Evolutionary conservation across 30 jellyfish, hydroid and myxozoan species (phyloP).

Genomic region (Cassiopea andromeda): DNA sequence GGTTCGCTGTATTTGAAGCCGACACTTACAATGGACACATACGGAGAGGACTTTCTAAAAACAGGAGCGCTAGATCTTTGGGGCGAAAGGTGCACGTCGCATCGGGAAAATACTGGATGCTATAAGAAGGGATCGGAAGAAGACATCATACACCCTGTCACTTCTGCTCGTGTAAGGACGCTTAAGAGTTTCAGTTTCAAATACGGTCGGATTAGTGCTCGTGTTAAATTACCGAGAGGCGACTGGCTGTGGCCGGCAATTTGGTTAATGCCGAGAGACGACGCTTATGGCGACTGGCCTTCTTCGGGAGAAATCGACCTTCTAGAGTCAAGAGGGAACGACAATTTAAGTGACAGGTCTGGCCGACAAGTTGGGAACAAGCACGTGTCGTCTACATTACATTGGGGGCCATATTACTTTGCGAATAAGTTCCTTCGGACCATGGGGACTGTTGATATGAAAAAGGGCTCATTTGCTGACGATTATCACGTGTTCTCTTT

Average conservation of each 20-base stretch:
- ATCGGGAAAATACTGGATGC: slow-evolving; percentile 73
- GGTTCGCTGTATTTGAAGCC: slow-evolving; percentile 79
- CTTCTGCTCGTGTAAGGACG: slow-evolving; percentile 76
- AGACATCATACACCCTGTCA: slow-evolving; percentile 72
- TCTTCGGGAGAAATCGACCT: slow-evolving; percentile 89
- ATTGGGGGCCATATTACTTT: slow-evolving; percentile 84
- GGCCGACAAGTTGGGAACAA: slow-evolving; percentile 79
- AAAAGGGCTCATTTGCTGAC: slow-evolving; percentile 74
- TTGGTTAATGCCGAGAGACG: slow-evolving; percentile 80
- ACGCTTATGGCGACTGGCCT: slow-evolving; percentile 92
- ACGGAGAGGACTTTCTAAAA: slow-evolving; percentile 66
- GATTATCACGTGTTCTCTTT: slow-evolving; percentile 64
- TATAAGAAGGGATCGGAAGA: slow-evolving; percentile 55
- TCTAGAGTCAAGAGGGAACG: slow-evolving; percentile 83
- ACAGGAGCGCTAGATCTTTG: slow-evolving; percentile 76
- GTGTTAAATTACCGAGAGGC: slow-evolving; percentile 85
- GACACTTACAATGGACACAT: slow-evolving; percentile 80
- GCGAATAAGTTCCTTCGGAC: slow-evolving; percentile 70
- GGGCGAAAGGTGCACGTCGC: slow-evolving; percentile 83
- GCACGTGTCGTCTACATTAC: slow-evolving; percentile 65
- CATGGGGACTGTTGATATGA: slow-evolving; percentile 42
- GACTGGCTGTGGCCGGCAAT: slow-evolving; percentile 95
- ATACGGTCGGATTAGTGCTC: slow-evolving; percentile 76
- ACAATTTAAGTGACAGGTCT: slow-evolving; percentile 13
- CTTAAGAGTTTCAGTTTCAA: slow-evolving; percentile 74